A percentile compares a stretch with the other conserved stretches of the same genome.
These are phyloP conservation scores for Caenorhabditis sp. DNA, from an alignment of 2,888 invertebrate genomes.

Conservation along the genomic window DNA sequence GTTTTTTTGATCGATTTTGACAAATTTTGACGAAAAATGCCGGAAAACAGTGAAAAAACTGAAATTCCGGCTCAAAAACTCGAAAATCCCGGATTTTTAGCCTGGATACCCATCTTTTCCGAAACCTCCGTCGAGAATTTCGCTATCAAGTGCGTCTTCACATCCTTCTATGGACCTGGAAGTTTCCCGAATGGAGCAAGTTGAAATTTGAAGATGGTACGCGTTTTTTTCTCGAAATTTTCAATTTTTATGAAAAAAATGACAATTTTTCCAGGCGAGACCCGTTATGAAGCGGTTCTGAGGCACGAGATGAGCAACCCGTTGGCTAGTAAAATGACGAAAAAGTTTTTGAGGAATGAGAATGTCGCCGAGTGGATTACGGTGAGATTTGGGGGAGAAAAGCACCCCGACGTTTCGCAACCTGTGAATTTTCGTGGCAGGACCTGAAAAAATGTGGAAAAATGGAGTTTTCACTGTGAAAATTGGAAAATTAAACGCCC, in stretches of 20 bases:
- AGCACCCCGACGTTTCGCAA: too few species aligned
- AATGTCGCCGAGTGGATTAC: conserved; percentile 32
- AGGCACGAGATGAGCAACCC: conserved; percentile 24
- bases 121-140: conserved; percentile 31
- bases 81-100: conserved; percentile 18
- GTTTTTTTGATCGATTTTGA: too few species aligned
- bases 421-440: too few species aligned
- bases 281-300: conserved; percentile 27
- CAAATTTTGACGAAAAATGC: background rate
- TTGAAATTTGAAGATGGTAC: background rate
- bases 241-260: background rate
- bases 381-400: conserved; percentile 24
- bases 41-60: background rate
- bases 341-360: conserved; percentile 28
- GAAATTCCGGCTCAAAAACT: too few species aligned
- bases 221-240: background rate
- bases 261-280: conserved; percentile 28
- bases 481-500: too few species aligned
- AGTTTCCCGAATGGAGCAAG: conserved; percentile 12
- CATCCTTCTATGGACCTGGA: conserved; percentile 34
- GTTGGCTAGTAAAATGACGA: conserved; percentile 14
- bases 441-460: too few species aligned
- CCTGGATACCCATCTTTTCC: background rate
- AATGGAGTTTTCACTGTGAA: too few species aligned
- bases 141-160: conserved; percentile 22